Base-by-base conservation (phyloP, 2,888 invertebrate species). In the Acanthosepion pharaonis region DNA sequence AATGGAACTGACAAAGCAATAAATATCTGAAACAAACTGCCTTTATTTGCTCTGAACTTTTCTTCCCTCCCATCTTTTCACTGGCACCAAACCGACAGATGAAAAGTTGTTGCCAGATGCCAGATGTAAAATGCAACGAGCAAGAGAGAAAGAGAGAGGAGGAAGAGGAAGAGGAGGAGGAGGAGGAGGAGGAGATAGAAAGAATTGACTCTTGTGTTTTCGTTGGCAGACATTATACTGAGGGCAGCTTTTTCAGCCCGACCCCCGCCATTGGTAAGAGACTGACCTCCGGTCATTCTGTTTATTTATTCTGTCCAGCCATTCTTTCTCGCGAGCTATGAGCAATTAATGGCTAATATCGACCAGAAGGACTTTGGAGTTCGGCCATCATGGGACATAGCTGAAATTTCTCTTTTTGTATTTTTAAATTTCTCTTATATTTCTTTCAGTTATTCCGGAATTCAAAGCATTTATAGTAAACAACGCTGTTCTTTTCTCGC, bases 301-400 rank as follows among this genome's bases (percentile, higher is more conserved):
- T 78, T n/a, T n/a, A 28, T 78, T 78, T 78, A 78, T 78, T 78
- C n/a, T 78, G n/a, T 78, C n/a, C n/a, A 78, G n/a, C 78, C 11
- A 78, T 78, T n/a, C 78, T 78, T 15, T n/a, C n/a, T 78, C 78
- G n/a, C 15, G n/a, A 33, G n/a, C 78, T 15, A 78, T 15, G n/a
- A n/a, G 78, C n/a, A 78, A 78, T 78, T 78, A 78, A 78, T 78
- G n/a, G 78, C 78, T 33, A 78, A n/a, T 33, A n/a, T 78, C 78
- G n/a, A 78, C 78, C 78, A 9, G 33, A 78, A n/a, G 78, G 78
- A 78, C 33, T 78, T 78, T 78, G 20, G 5, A 78, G n/a, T 78
- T 78, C n/a, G n/a, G n/a, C 78, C 78, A 78, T n/a, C 11, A n/a
- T 78, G 78, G n/a, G 78, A 78, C 78, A 33, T 78, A 33, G 15